These are phyloP conservation scores for Channa argus DNA, from an alignment of 2,113 vertebrate species.

Conservation along the genomic window DNA sequence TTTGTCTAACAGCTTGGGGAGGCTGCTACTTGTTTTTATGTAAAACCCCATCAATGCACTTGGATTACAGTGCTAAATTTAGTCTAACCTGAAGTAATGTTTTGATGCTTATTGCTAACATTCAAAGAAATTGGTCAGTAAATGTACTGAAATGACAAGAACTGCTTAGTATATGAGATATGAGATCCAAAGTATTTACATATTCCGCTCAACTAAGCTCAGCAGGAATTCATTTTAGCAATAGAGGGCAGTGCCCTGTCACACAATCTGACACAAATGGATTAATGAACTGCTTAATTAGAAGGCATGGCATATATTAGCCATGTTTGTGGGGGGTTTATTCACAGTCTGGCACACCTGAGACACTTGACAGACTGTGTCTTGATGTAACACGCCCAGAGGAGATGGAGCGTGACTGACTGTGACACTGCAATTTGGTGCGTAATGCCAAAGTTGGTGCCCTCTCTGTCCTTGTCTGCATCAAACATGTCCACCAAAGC, in stretches of 20 bases:
- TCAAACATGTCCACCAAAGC: constrained; percentile 19
- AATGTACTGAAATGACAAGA: background rate
- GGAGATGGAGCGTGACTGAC: constrained; percentile 58
- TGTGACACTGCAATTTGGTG: constrained; percentile 40
- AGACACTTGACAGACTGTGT: constrained; percentile 57
- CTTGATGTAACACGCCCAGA: constrained; percentile 44
- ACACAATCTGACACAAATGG: constrained; percentile 53
- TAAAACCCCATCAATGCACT: too few species aligned
- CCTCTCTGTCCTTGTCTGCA: constrained; percentile 47
- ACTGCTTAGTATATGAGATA: constrained; percentile 14
- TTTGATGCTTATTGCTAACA: background rate
- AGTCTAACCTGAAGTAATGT: too few species aligned
- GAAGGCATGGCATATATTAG: constrained; percentile 4
- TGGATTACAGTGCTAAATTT: too few species aligned
- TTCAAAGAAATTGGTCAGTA: background rate
- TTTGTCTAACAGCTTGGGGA: too few species aligned
- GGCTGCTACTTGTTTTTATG: too few species aligned
- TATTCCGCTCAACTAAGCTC: constrained; percentile 54
- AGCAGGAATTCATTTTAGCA: constrained; percentile 41
- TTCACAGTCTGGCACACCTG: constrained; percentile 36
- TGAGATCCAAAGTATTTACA: constrained; percentile 41
- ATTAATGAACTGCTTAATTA: constrained; percentile 62
- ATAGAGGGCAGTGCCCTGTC: constrained; percentile 49
- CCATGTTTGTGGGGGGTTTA: constrained; percentile 1
- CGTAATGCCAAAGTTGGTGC: constrained; percentile 51